These are phyloP conservation scores for Cyclophora punctaria DNA, from an alignment of 2,888 invertebrate genomes.

Conservation along the genomic window DNA sequence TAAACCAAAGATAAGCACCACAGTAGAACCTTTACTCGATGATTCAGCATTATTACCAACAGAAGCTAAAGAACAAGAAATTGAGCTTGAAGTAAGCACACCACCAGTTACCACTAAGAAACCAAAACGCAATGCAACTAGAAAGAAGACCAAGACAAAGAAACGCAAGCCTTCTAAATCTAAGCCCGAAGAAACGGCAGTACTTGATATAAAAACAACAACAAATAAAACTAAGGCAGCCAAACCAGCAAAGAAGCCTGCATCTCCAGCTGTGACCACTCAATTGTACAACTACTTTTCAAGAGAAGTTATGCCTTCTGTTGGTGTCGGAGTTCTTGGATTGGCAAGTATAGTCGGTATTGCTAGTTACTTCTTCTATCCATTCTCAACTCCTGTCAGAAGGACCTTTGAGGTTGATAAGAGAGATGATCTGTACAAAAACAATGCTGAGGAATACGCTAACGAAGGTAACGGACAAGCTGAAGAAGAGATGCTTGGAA, in stretches of 20 bases:
- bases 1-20: slow-evolving; percentile 45
- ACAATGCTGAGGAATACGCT: slow-evolving; percentile 80
- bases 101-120: slow-evolving; percentile 66
- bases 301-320: slow-evolving; percentile 86
- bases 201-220: slow-evolving; percentile 59
- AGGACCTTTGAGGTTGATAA: slow-evolving; percentile 80
- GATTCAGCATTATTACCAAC: slow-evolving; percentile 61
- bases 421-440: slow-evolving; percentile 78
- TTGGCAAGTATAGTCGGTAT: slow-evolving; percentile 83
- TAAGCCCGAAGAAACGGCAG: slow-evolving; percentile 42
- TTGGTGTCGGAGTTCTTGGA: slow-evolving; percentile 85
- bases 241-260: slow-evolving; percentile 56
- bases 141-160: slow-evolving; percentile 75
- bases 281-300: slow-evolving; percentile 86
- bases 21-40: slow-evolving; percentile 38
- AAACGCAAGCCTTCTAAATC: slow-evolving; percentile 73
- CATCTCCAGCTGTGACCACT: slow-evolving; percentile 76
- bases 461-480: slow-evolving; percentile 80
- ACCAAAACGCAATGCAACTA: slow-evolving; percentile 56
- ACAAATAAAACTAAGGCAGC: slow-evolving; percentile 72
- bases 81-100: slow-evolving; percentile 65
- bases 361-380: slow-evolving; percentile 85
- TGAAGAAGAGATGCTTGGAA: slow-evolving; percentile 85
- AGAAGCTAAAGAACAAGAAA: slow-evolving; percentile 67
- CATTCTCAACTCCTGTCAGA: slow-evolving; percentile 79